These are phyloP conservation scores for Bergia sp. DNA, from an alignment of 92 coral and sea anemone genomes.

Conservation along the genomic window DNA sequence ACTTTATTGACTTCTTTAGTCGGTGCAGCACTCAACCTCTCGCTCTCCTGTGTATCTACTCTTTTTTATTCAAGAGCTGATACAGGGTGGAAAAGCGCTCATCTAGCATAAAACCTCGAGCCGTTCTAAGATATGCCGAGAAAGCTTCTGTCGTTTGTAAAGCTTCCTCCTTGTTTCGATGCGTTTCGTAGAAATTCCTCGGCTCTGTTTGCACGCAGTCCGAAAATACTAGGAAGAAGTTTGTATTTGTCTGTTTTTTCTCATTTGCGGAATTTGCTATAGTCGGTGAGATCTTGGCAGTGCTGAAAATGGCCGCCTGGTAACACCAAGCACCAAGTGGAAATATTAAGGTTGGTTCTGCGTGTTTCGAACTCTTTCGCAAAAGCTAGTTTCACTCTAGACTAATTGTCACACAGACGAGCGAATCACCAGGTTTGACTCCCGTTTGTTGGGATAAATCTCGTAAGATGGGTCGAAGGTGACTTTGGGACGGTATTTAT, in stretches of 20 bases:
- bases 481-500: not conserved
- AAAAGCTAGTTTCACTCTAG: not conserved
- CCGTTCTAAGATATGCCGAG: not conserved
- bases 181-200: not conserved
- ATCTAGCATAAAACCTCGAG: too few species aligned
- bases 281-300: not conserved
- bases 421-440: not conserved
- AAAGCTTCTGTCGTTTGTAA: not conserved
- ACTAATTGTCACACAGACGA: not conserved
- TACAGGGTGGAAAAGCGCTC: too few species aligned
- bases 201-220: not conserved
- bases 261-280: not conserved
- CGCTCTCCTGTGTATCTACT: not conserved
- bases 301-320: not conserved
- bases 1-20: not conserved
- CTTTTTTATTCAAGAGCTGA: too few species aligned
- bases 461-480: not conserved
- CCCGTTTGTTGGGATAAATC: not conserved
- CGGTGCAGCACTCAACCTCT: not conserved
- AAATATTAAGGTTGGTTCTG: not conserved
- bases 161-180: not conserved
- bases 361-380: not conserved
- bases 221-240: not conserved
- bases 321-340: not conserved
- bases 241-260: slow-evolving; percentile 21